A percentile compares a stretch with the other conserved stretches of the same genome.
These are phyloP conservation scores for Acrossocheilus wenchowensis DNA, from an alignment of 2,797 vertebrate genomes.

Conservation along the genomic window DNA sequence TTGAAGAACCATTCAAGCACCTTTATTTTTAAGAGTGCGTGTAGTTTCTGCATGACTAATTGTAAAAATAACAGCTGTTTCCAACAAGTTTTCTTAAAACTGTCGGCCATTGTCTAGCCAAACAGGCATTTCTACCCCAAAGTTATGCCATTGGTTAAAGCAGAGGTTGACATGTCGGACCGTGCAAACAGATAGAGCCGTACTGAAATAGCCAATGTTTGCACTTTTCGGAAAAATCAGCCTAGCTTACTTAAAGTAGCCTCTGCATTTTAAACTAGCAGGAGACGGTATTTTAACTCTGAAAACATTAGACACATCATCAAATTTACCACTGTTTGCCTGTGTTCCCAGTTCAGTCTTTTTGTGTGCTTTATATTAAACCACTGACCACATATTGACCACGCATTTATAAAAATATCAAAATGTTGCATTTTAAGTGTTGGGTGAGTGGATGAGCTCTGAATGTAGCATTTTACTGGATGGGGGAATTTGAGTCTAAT, in stretches of 20 bases:
- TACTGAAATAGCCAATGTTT: conserved; percentile 4
- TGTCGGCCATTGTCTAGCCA: background rate
- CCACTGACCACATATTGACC: conserved; percentile 30
- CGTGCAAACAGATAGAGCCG: background rate
- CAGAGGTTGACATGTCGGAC: background rate
- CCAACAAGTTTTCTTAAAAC: background rate
- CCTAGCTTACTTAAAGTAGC: background rate
- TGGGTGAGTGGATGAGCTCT: background rate
- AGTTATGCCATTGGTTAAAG: background rate
- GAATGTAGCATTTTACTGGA: conserved; percentile 32
- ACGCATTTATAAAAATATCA: conserved; percentile 34
- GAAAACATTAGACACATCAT: background rate
- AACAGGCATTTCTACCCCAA: background rate
- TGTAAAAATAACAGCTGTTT: background rate
- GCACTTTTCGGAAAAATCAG: background rate
- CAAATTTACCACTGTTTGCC: background rate
- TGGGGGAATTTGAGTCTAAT: conserved; percentile 33
- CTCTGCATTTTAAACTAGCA: background rate
- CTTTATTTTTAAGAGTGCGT: too few species aligned
- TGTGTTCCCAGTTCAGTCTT: background rate
- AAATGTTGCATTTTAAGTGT: background rate
- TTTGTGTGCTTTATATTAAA: conserved; percentile 21
- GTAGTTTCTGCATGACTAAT: background rate
- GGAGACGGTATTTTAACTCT: background rate
- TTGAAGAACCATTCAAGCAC: too few species aligned